Base-by-base conservation (phyloP, 1,140 invertebrate species). In the Coenobita brevimanus region DNA sequence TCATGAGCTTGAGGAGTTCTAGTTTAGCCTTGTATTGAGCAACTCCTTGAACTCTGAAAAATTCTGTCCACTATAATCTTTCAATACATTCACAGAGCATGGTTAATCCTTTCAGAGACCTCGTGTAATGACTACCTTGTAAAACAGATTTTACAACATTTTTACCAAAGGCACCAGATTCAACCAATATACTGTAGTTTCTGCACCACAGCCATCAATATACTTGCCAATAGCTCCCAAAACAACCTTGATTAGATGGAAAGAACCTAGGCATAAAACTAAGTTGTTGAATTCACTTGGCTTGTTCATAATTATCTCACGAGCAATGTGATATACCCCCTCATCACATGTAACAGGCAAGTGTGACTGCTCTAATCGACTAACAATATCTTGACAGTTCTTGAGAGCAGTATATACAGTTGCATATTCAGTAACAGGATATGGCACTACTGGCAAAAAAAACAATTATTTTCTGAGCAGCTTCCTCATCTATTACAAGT, bases 111-210 rank as follows among this genome's bases (percentile, higher is more conserved):
- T n/a, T n/a, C n/a, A n/a, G n/a, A n/a, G n/a, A n/a, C n/a, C n/a
- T n/a, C n/a, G n/a, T 27, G 76, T 79, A 79, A 30, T 79, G 76
- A 24, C 76, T n/a, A 79, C 54, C 76, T 10, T 50, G 46, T n/a
- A 24, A n/a, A 79, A 79, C 54, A 79, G 76, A 79, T 24, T 60
- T 79, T 79, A 54, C 76, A 79, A 60, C 54, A n/a, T 54, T 46
- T 27, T 24, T 57, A 79, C 76, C 43, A 79, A 79, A 79, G 76
- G 54, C 76, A 79, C 76, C 76, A 13, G 76, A 41, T 30, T 79
- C 43, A 13, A 79, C 10, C 50, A 41, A 57, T 21, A 36, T 79
- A n/a, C n/a, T n/a, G n/a, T n/a, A 46, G 54, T 33, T 3, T 79
- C 76, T 30, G 75, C 75, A 21, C 75, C 75, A 50, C 75, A 43